A percentile compares a stretch with the other conserved stretches of the same genome.
These are phyloP conservation scores for Sceloporus tristichus DNA, from an alignment of 2,113 vertebrate genomes.

Conservation along the genomic window DNA sequence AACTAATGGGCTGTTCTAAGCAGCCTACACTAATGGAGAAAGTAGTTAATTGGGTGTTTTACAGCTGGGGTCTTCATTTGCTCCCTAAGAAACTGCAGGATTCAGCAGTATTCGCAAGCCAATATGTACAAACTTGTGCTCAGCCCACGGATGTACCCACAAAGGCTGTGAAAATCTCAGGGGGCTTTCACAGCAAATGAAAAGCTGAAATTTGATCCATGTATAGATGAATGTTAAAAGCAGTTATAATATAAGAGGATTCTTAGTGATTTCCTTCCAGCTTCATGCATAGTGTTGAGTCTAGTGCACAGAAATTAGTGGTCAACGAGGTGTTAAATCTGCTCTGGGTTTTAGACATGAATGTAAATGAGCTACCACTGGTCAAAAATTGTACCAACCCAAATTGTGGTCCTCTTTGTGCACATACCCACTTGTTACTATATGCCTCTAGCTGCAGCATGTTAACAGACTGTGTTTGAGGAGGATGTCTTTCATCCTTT, in stretches of 20 bases:
- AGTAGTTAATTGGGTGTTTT: slow-evolving; percentile 16
- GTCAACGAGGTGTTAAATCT: no score
- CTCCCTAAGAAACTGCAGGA: not conserved
- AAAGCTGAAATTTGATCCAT: not conserved
- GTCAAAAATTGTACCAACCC: not conserved
- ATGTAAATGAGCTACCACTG: not conserved
- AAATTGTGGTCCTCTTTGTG: not conserved
- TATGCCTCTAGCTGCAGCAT: not conserved
- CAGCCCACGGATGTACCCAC: not conserved
- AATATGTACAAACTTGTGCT: not conserved
- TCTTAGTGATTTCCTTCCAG: not conserved
- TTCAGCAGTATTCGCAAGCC: not conserved
- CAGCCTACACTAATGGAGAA: not conserved
- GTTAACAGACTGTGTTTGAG: not conserved
- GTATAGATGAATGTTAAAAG: not conserved
- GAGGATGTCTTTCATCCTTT: not conserved
- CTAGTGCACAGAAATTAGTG: no score
- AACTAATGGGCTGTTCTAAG: slow-evolving; percentile 3
- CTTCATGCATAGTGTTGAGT: no score
- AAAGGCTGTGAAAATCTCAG: not conserved
- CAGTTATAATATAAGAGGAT: not conserved
- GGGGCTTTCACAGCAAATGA: not conserved
- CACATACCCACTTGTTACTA: not conserved
- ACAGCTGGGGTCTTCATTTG: not conserved
- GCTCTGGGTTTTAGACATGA: no score